Evolutionary conservation across 2,113 vertebrate genomes (phyloP).

Genomic region (Oryzias woworae): DNA sequence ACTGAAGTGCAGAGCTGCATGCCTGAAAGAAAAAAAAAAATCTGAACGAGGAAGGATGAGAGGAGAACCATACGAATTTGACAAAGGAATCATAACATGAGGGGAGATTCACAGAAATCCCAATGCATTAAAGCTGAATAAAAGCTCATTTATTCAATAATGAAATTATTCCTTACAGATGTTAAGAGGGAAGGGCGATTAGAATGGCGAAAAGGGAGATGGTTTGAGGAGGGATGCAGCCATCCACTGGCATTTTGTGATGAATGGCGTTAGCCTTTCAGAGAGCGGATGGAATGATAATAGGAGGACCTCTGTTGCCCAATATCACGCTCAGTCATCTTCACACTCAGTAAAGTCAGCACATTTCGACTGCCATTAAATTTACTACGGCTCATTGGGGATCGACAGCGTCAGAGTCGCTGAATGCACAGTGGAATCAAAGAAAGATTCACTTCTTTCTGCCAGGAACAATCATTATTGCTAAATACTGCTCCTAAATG

Average conservation of each 20-base stretch:
- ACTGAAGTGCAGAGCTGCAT: conserved; percentile 20
- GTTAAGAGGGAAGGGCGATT: conserved; percentile 14
- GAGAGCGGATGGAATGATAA: conserved; percentile 54
- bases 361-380: conserved; percentile 69
- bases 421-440: conserved; percentile 54
- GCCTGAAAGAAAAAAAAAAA: conserved; percentile 3
- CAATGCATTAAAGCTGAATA: conserved; percentile 37
- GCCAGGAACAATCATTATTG: conserved; percentile 53
- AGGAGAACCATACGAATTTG: conserved; percentile 33
- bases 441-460: conserved; percentile 56
- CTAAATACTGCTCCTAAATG: conserved; percentile 52
- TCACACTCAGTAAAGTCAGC: conserved; percentile 75
- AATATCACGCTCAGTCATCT: conserved; percentile 73
- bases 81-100: conserved; percentile 20
- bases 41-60: neutral
- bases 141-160: conserved; percentile 38
- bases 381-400: conserved; percentile 66
- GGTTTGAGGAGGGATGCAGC: neutral
- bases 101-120: conserved; percentile 27
- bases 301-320: conserved; percentile 50
- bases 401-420: conserved; percentile 58
- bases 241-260: conserved; percentile 41
- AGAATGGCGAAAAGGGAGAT: conserved; percentile 12
- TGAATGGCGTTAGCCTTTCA: conserved; percentile 55
- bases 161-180: conserved; percentile 26